Conservation (phyloP, 2,797 vertebrate species). For the Pagetopsis macropterus region DNA sequence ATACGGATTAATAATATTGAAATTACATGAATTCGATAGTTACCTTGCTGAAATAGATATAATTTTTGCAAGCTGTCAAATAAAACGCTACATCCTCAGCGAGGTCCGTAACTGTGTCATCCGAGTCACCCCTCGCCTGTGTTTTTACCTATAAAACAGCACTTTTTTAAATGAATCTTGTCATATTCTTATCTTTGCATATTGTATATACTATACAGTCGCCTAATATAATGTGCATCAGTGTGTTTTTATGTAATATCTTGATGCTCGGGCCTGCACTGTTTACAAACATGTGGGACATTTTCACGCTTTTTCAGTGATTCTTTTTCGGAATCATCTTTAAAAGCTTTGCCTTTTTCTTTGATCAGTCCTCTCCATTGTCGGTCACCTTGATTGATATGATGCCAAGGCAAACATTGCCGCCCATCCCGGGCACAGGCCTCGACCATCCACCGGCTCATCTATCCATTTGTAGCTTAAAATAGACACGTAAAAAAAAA, state of each 20-base stretch:
- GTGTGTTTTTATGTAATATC: conserved; percentile 26
- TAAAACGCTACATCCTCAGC: conserved; percentile 1
- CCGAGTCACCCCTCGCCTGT: neutral
- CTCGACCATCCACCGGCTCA: conserved; percentile 34
- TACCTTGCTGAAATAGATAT: accelerated
- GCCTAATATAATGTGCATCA: accelerated
- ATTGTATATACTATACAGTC: accelerated
- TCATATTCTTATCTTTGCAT: accelerated
- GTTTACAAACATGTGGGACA: conserved; percentile 60
- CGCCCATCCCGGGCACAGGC: conserved; percentile 47
- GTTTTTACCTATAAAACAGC: neutral
- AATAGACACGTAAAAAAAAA: neutral
- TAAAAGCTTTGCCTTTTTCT: neutral
- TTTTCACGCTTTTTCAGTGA: neutral
- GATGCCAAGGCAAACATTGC: conserved; percentile 31
- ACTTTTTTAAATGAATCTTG: neutral
- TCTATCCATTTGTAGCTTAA: neutral
- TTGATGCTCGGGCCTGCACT: conserved; percentile 45
- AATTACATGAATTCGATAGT: no score
- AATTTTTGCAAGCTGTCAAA: conserved; percentile 3
- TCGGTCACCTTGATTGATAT: conserved; percentile 68
- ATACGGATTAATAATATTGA: neutral
- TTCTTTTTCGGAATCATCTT: neutral
- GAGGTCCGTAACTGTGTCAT: conserved; percentile 37
- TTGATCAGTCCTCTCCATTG: neutral